These are phyloP conservation scores for Artibeus jamaicensis DNA, from an alignment of 2,797 vertebrate species.

Conservation along the genomic window DNA sequence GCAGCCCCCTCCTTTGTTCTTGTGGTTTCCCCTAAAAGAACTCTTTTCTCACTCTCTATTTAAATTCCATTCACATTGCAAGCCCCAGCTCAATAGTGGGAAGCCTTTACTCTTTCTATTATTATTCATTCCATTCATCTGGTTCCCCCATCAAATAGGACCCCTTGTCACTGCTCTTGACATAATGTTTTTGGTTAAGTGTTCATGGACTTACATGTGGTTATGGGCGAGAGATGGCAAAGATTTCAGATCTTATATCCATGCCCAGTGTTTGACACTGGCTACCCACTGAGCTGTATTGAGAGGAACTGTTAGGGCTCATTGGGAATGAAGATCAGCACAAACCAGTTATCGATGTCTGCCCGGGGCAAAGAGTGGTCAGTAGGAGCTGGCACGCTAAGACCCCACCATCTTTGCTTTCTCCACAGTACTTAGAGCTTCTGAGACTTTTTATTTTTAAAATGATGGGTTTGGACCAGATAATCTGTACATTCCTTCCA, in stretches of 20 bases:
- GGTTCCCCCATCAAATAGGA: neutral
- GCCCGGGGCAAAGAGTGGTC: neutral
- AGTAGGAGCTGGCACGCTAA: neutral
- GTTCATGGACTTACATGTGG: neutral
- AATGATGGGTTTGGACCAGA: neutral
- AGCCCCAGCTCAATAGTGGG: neutral
- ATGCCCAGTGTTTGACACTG: neutral
- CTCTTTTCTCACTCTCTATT: slow-evolving; percentile 5
- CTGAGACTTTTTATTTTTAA: slow-evolving; percentile 29
- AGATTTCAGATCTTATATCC: neutral
- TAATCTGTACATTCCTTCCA: slow-evolving; percentile 22
- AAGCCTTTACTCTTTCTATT: slow-evolving; percentile 31
- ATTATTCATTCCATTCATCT: slow-evolving; percentile 5
- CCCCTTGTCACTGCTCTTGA: slow-evolving; percentile 1
- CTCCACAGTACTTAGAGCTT: neutral
- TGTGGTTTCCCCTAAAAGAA: slow-evolving; percentile 2
- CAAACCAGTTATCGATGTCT: neutral
- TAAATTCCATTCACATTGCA: slow-evolving; percentile 22
- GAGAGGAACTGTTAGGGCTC: neutral
- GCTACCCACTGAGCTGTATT: neutral
- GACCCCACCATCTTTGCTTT: neutral
- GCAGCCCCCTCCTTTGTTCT: neutral
- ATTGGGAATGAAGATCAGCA: neutral
- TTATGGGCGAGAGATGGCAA: neutral
- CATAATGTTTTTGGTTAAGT: slow-evolving; percentile 31